phyloP scores from a whole-genome alignment of 2,797 vertebrate genomes.

The Ctenochaetus hawaiiensis region DNA sequence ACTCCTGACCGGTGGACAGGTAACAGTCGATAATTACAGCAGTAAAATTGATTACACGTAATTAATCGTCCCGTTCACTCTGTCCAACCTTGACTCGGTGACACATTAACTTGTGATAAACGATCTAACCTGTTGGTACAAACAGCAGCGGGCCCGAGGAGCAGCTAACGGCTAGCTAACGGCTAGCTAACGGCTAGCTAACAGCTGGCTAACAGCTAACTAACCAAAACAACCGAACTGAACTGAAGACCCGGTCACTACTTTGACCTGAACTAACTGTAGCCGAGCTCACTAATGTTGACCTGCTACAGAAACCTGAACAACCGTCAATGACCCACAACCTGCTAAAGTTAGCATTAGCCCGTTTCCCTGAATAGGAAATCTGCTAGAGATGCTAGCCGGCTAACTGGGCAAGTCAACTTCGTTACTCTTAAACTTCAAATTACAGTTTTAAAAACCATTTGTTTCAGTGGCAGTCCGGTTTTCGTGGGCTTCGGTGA shows the following conservation, averaged over 20 bases:
- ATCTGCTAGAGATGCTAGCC: background rate
- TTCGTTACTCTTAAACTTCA: background rate
- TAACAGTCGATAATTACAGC: too few relatives aligned
- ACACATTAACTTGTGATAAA: background rate
- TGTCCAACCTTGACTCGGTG: background rate
- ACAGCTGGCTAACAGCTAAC: background rate
- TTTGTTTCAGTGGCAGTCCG: background rate
- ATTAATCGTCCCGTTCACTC: too few relatives aligned
- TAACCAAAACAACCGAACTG: fast-evolving
- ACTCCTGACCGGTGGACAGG: too few relatives aligned
- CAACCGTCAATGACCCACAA: background rate
- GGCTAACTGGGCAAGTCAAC: conserved; percentile 11
- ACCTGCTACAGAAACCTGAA: background rate
- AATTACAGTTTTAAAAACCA: background rate
- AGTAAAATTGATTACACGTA: too few relatives aligned
- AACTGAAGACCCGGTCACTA: fast-evolving
- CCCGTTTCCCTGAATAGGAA: background rate
- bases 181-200: background rate
- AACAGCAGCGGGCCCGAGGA: background rate
- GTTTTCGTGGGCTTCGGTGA: fast-evolving
- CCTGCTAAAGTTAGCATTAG: background rate
- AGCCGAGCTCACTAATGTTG: too few relatives aligned
- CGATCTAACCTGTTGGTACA: background rate
- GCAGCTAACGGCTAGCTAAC: background rate
- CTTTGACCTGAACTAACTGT: fast-evolving